Evolutionary conservation across 2,888 invertebrate species (phyloP).

Genomic region (Cheilosia urbana): DNA sequence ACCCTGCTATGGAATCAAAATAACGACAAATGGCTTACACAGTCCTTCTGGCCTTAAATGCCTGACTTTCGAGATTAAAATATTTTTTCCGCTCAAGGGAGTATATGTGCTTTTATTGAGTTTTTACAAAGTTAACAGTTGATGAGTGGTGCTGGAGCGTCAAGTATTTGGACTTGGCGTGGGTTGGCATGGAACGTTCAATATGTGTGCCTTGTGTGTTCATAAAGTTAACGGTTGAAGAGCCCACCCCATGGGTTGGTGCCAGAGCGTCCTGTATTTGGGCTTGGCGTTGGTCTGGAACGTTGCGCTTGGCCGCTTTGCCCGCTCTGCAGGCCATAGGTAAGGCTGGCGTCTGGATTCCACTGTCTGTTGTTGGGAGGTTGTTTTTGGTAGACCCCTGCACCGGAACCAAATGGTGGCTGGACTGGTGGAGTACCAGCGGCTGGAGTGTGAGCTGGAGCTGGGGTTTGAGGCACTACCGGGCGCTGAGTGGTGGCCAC

Average conservation of each 20-base stretch:
- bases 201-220: not conserved
- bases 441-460: constrained; percentile 16
- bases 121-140: constrained; percentile 14
- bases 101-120: constrained; percentile 41
- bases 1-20: constrained; percentile 81
- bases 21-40: constrained; percentile 82
- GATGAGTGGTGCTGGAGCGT: constrained; percentile 14
- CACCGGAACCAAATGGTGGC: constrained; percentile 63
- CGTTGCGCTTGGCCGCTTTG: not conserved
- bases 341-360: constrained; percentile 64
- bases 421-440: constrained; percentile 13
- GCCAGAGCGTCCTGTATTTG: constrained; percentile 20
- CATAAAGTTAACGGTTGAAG: not conserved
- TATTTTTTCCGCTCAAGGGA: not conserved
- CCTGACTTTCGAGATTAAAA: constrained; percentile 21
- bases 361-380: constrained; percentile 25
- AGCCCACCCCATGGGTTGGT: constrained; percentile 44
- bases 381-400: constrained; percentile 14
- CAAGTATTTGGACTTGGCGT: not conserved
- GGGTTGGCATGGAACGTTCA: not conserved
- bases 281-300: not conserved
- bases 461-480: constrained; percentile 33
- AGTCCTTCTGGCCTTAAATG: constrained; percentile 52
- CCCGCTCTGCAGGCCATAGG: constrained; percentile 35
- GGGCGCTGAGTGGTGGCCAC: constrained; percentile 31